Base-by-base conservation (phyloP, 2,888 invertebrate species). In the Serrognathus titanus region DNA sequence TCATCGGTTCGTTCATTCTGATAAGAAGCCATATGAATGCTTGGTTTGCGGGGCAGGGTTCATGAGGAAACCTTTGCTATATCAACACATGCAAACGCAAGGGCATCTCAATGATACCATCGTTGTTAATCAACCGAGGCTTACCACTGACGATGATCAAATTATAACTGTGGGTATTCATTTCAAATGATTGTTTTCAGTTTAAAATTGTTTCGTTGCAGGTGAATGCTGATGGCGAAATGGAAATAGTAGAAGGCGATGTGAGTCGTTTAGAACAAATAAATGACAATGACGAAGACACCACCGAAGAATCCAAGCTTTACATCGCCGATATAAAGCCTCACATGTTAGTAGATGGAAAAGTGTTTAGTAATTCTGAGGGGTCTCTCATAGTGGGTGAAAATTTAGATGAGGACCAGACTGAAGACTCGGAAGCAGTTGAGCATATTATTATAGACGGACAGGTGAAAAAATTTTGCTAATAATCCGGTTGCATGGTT, bases 11-110 rank as follows among this genome's bases (percentile, higher is more conserved):
- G 87, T 90, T 47, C 93, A 93, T 77, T 90, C 89, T 68, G 89
- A 91, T 72, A 90, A 91, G 73, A 93, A 92, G 68, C 92, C 92
- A 0, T 93, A 91, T 75, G 91, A 91, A 75, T 93, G 92, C 70
- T 77, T 87, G 58, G 85, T 87, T 5, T 93, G 92, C 71, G 90
- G 89, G 3, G 84, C 86, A 65, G 92, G 91, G 0, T 93, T 88
- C 70, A 92, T 92, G 91, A 79, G 92, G 8, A 92, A 91, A 68
- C 90, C 90, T 2, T 78, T 88, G 55, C 81, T 93, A 0, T 86
- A 89, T 70, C 82, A 86, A 40, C 92, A 92, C 68, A 90, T 91
- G 88, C 86, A 87, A 72, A 75, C 82, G 3, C 83, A 81, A 72
- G 87, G 87, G 1, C 92, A 92, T 72, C 73, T 87, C 38, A 90